phyloP scores from a whole-genome alignment of 2,113 vertebrate species.

The Archocentrus centrarchus region DNA sequence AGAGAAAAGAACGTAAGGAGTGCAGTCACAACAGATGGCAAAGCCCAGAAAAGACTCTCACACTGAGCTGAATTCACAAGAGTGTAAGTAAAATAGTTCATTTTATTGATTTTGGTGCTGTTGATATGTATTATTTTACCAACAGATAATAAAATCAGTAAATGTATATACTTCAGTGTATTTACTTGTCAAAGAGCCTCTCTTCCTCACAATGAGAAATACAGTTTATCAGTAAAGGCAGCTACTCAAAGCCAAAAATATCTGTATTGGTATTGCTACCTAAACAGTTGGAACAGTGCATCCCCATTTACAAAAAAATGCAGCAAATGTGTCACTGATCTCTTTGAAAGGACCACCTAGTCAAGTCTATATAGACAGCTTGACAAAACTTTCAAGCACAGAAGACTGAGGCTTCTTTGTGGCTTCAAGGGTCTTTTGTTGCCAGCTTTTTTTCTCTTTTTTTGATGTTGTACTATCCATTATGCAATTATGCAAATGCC shows the following conservation, averaged over 20 bases:
- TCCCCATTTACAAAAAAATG: neutral
- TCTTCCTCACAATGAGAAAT: neutral
- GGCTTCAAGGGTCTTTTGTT: slow-evolving; percentile 4
- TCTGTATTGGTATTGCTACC: neutral
- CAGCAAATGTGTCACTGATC: neutral
- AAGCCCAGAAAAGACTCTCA: neutral
- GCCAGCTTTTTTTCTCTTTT: neutral
- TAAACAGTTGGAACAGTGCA: neutral
- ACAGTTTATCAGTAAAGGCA: neutral
- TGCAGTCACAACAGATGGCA: neutral
- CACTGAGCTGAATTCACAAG: neutral
- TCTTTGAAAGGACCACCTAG: slow-evolving; percentile 17
- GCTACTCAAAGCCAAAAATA: neutral
- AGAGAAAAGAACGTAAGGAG: neutral
- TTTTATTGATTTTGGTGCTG: neutral
- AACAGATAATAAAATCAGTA: neutral
- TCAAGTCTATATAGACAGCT: neutral
- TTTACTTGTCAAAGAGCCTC: neutral
- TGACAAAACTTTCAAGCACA: neutral
- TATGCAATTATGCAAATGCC: slow-evolving; percentile 44
- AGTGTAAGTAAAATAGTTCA: neutral
- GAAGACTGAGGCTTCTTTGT: neutral
- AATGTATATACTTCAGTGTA: neutral
- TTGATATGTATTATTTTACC: neutral
- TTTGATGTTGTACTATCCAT: neutral